A percentile compares a stretch with the other conserved stretches of the same genome.
Evolutionary conservation across 2,113 vertebrate genomes (phyloP).

Genomic region (Oryzias celebensis): DNA sequence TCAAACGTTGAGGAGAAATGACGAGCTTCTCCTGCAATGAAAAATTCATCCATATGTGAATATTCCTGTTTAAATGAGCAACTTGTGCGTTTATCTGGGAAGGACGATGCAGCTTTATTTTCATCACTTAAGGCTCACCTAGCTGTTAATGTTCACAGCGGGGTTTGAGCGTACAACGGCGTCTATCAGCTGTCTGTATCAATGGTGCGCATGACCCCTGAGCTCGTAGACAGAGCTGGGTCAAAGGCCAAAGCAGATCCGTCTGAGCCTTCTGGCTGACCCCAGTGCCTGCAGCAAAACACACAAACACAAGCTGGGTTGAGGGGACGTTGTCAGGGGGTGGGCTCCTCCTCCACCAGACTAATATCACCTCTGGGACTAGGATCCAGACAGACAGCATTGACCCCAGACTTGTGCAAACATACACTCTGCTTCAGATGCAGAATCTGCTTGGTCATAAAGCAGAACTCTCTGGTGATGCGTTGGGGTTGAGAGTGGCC

Average conservation of each 20-base stretch:
- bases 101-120: slow-evolving; percentile 25
- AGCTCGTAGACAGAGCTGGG: slow-evolving; percentile 77
- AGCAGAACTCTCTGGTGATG: slow-evolving; percentile 41
- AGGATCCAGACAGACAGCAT: slow-evolving; percentile 76
- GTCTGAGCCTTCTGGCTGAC: slow-evolving; percentile 78
- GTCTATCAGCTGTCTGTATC: slow-evolving; percentile 75
- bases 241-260: slow-evolving; percentile 73
- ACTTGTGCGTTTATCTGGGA: background rate
- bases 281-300: slow-evolving; percentile 55
- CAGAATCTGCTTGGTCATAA: slow-evolving; percentile 75
- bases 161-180: slow-evolving; percentile 27
- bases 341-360: slow-evolving; percentile 59
- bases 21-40: background rate
- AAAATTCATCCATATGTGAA: background rate
- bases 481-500: slow-evolving; percentile 51
- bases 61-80: background rate
- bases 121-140: slow-evolving; percentile 13
- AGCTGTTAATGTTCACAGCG: slow-evolving; percentile 36
- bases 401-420: slow-evolving; percentile 59
- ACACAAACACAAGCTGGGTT: slow-evolving; percentile 13
- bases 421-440: slow-evolving; percentile 20
- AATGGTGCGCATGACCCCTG: slow-evolving; percentile 66
- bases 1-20: background rate
- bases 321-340: slow-evolving; percentile 52
- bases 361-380: slow-evolving; percentile 83